Evolutionary conservation across 2,797 vertebrate species (phyloP), one percentile per base, ranked within the genome.

Genomic region (Malurus leucopterus): DNA sequence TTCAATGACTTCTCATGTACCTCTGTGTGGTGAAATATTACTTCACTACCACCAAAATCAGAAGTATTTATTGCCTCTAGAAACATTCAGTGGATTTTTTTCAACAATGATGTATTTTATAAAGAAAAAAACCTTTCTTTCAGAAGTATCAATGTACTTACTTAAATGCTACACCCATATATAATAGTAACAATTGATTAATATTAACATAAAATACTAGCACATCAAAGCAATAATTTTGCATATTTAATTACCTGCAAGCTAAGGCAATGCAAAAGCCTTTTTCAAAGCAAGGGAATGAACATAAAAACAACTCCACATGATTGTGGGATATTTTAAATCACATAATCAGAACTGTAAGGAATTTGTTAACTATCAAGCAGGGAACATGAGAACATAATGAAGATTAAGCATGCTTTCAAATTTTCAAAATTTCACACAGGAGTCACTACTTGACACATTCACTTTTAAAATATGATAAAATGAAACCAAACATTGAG

Each of bases 361-460:
- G 59, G 47, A 58, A 75, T 81, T 43, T 54, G 16, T 43, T 55
- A 70, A 75, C 55, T 90, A 90, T 36, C 77, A 91, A 90, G 92
- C 89, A 77, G 53, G 6, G 47, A 95, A 82, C 81, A 95, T 91
- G 88, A 91, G 76, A 93, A 96, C 82, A 92, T 55, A 54, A 95
- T 38, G 89, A 93, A 93, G 88, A 91, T 78, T 69, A 17, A 72
- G 95, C 96, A 96, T 95, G 96, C 96, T 90, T 87, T 65, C 65
- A 83, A 78, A 44, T 44, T 86, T 94, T 55, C 63, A 61, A 29
- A 94, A 86, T 64, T 75, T 65, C 74, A 84, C 51, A 76, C 2
- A 75, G 51, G 41, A 84, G 57, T 84, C 59, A 59, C 80, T 92
- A 81, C n/a, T 93, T 26, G 43, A 78, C 61, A 81, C 46, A 46